Base-by-base conservation (phyloP, 2,113 vertebrate species). In the Prinia subflava region DNA sequence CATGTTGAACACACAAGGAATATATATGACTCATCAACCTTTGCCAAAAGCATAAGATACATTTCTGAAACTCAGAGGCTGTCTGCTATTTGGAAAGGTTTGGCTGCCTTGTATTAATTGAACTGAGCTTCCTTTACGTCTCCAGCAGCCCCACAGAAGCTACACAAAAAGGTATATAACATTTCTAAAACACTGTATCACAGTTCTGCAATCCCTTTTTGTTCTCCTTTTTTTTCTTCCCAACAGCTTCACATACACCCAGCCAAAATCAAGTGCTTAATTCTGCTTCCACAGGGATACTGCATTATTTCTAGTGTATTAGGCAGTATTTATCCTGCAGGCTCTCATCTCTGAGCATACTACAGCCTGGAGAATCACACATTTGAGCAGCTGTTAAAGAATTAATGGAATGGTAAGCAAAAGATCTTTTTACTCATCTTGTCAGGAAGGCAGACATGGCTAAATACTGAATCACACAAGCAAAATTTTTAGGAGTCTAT, bases 21-120 rank as follows among this genome's bases (percentile, higher is more conserved):
- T 97, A 97, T 95, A 91, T 94, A 94, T 93, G 95, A 94, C 89
- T 96, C 88, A 92, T 95, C 95, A 97, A 88, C 92, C 92, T 95
- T 96, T 94, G 94, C 94, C 95, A 84, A 95, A 91, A 96, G 87
- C 88, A 25, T 73, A 88, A 94, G 89, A 91, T 68, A 91, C 18
- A 8, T 87, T 96, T 47, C 52, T 83, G 64, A 94, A 94, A 92
- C 46, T 31, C 79, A 95, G 87, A 96, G 83, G 74, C 86, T 94
- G 59, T 73, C 79, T 87, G 47, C 83, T 82, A 27, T 89, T 92
- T 91, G 67, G 89, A 94, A 85, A 95, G 77, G 91, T 87, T 95
- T 23, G 3, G 11, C 67, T 55, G 27, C 24, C 42, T 94, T 20
- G 4, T 80, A 82, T 86, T 83, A 96, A 90, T 94, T 82, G 73